Conservation (phyloP, 2,113 vertebrate genomes). For the Lichenostomus cassidix region DNA sequence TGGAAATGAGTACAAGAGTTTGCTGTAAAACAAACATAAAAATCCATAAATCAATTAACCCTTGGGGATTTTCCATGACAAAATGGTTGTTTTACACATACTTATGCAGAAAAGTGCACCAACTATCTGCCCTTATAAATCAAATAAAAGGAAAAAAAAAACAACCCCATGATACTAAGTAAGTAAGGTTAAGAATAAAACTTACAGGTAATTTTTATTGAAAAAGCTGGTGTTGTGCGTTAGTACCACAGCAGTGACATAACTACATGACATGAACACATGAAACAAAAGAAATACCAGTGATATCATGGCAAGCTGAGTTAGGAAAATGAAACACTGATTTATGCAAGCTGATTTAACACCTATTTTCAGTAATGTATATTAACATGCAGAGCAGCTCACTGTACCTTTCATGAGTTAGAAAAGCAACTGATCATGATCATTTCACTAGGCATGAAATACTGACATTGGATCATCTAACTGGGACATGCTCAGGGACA, state of each 20-base stretch:
- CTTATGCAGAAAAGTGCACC: neutral
- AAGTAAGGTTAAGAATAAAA: neutral
- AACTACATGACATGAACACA: neutral
- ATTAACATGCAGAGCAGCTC: neutral
- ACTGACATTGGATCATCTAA: neutral
- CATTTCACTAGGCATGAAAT: neutral
- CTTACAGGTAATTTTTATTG: neutral
- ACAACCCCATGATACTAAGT: neutral
- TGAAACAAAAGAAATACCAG: neutral
- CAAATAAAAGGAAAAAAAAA: neutral
- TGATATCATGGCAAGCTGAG: neutral
- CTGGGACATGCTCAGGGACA: neutral
- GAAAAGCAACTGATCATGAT: neutral
- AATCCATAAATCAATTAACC: neutral
- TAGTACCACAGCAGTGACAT: neutral
- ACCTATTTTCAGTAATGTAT: neutral
- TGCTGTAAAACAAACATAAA: conserved; percentile 75
- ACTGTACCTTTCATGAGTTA: neutral
- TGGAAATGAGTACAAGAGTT: conserved; percentile 86
- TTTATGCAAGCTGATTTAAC: neutral
- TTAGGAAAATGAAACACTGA: neutral
- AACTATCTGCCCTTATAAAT: neutral
- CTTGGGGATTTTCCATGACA: neutral
- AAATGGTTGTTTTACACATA: neutral
- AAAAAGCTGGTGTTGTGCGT: neutral